Base-by-base conservation (phyloP, 2,888 invertebrate genomes). In the Exephanes ischioxanthus region DNA sequence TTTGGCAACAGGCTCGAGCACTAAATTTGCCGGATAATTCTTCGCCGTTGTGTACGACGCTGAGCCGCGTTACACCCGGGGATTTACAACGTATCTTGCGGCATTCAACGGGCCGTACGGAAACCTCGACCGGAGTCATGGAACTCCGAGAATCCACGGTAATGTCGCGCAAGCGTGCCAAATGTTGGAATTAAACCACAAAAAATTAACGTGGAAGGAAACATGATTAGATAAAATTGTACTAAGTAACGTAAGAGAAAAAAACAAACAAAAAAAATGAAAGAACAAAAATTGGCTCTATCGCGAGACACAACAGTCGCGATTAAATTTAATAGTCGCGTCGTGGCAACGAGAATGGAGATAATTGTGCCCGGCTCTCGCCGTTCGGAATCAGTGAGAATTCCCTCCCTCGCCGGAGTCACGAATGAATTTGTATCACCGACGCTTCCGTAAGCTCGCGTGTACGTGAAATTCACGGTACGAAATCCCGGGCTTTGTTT, bases 11-110 rank as follows among this genome's bases (percentile, higher is more conserved):
- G 87, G 77, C 88, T 77, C 53, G 80, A 58, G 48, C 83, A 89
- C 88, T 91, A 90, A 92, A 91, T 91, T 91, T 86, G 68, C 78
- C 72, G 84, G 87, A 92, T 90, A 89, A 91, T 89, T 91, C 84
- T 88, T 84, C 81, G 41, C 73, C 79, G 67, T 72, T 84, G 86
- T 86, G 61, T 53, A 55, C 33, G 37, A 63, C 33, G 67, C 75
- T 48, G 33, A n/a, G 41, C 14, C 51, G 75, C 51, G 75, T 77
- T 70, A 30, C 55, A 58, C 45, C 48, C 30, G 33, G 2, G 26
- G 53, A 30, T 53, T 58, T 77, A 67, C 45, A 70, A 63, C 33
- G 45, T 77, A 67, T 55, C 66, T 86, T 86, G 22, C 87, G 85
- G 89, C 88, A 87, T 78, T 76, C 66, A 72, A 77, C 81, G 76